Base-by-base conservation (phyloP, 1,140 invertebrate genomes). In the Gonatopus flavifemur region DNA sequence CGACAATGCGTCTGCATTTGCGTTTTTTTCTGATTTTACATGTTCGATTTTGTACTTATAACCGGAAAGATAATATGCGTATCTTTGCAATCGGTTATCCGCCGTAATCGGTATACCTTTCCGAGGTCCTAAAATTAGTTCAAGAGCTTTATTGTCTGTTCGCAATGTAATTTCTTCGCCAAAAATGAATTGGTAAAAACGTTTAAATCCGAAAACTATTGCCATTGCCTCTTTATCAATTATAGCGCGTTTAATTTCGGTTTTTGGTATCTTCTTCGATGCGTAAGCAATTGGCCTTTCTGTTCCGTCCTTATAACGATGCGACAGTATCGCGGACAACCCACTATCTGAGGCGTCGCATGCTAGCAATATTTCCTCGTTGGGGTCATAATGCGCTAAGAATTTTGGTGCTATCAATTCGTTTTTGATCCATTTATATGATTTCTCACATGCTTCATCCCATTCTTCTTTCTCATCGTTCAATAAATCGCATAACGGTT, bases 301-400 rank as follows among this genome's bases (percentile, higher is more conserved):
- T 4, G 28, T 20, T 15, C 52, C 65, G 57, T 77, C 49, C 45
- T 40, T n/a, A 16, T 59, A 42, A 5, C 31, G 19, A 46, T 80
- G 71, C 10, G 58, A 57, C 5, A 78, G 35, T 3, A 77, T 68
- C 12, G 63, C 59, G 0, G 72, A 70, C 3, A 78, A 46, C 18
- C 72, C 76, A 51, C 64, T 62, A 0, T 62, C 25, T 1, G 61
- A 68, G 3, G 76, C 72, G 55, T 79, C 77, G 31, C 63, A 66
- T 6, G 63, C 57, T 12, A 80, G 22, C n/a, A 67, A 37, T 7
- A 78, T 39, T 13, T 57, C 32, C 21, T 52, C 41, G 5, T 56
- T 37, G 9, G 69, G 59, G 43, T 77, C 61, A 52, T 52, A 78
- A 42, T 77, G 67, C 3, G 66, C 62, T 20, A 73, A 51, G 7